Evolutionary conservation across 64 coral and sea anemone genomes (phyloP).

Genomic region (Montipora foliosa): DNA sequence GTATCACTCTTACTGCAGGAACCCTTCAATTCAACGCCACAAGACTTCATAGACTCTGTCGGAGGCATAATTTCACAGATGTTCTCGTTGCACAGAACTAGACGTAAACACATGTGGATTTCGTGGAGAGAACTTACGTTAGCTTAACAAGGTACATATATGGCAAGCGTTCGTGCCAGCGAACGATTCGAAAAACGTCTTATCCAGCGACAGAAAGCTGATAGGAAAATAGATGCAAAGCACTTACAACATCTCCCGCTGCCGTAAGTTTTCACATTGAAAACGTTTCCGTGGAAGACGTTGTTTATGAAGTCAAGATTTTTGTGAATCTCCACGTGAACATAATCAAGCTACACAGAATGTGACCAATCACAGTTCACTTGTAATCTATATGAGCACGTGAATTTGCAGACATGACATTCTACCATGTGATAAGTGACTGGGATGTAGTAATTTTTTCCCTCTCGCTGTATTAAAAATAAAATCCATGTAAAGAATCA

Average conservation of each 20-base stretch:
- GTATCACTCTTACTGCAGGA: conserved; percentile 42
- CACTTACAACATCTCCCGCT: neutral
- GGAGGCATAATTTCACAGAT: conserved; percentile 18
- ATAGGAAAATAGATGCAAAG: neutral
- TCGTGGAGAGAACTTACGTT: neutral
- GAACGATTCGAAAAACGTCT: neutral
- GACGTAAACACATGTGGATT: neutral
- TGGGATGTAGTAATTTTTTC: neutral
- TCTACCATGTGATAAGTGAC: neutral
- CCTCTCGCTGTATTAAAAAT: too few relatives aligned
- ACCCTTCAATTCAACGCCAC: neutral
- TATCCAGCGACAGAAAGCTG: neutral
- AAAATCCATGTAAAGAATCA: too few relatives aligned
- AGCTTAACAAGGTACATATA: neutral
- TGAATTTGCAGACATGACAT: neutral
- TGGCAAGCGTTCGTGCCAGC: neutral
- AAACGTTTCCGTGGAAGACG: neutral
- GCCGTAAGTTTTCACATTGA: neutral
- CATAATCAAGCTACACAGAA: neutral
- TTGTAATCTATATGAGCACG: neutral
- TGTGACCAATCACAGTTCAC: neutral
- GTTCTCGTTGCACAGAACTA: neutral
- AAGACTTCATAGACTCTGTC: conserved; percentile 21
- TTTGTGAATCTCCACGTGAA: neutral
- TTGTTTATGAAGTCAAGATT: neutral